Evolutionary conservation across 2,888 invertebrate species (phyloP).

Genomic region (Mechanitis mazaeus): DNA sequence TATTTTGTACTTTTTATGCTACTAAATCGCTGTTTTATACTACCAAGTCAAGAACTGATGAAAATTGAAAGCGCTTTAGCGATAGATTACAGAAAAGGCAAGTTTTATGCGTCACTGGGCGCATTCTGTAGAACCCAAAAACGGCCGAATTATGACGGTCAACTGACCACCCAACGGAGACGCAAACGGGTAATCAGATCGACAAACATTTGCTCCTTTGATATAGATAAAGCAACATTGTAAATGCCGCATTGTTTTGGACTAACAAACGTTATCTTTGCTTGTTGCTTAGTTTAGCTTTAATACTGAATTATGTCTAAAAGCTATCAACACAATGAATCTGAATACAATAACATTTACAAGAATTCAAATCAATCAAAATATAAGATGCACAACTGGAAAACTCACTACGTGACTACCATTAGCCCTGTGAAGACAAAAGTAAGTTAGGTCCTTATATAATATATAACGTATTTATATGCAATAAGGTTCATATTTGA

Average conservation of each 20-base stretch:
- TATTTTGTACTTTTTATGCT: constrained; percentile 12
- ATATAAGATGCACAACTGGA: constrained; percentile 18
- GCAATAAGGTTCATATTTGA: constrained; percentile 28
- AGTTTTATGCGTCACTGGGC: constrained; percentile 73
- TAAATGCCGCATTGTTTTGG: constrained; percentile 33
- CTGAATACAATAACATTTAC: constrained; percentile 5
- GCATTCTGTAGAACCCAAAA: constrained; percentile 51
- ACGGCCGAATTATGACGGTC: constrained; percentile 72
- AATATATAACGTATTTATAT: constrained; percentile 8
- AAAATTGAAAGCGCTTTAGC: constrained; percentile 21
- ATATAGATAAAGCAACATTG: constrained; percentile 60
- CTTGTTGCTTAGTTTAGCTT: constrained; percentile 8
- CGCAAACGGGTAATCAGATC: constrained; percentile 64
- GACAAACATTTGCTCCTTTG: constrained; percentile 64
- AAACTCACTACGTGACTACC: constrained; percentile 33
- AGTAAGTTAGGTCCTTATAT: constrained; percentile 43
- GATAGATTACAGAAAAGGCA: constrained; percentile 40
- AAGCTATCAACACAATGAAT: background rate
- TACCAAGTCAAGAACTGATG: constrained; percentile 11
- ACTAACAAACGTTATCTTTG: constrained; percentile 14
- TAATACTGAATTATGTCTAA: background rate
- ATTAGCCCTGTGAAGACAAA: constrained; percentile 32
- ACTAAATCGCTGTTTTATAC: constrained; percentile 33
- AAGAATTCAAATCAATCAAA: constrained; percentile 25
- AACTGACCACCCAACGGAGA: constrained; percentile 60